Conservation (phyloP, 2,797 vertebrate species). For the Diplodus puntazzo region DNA sequence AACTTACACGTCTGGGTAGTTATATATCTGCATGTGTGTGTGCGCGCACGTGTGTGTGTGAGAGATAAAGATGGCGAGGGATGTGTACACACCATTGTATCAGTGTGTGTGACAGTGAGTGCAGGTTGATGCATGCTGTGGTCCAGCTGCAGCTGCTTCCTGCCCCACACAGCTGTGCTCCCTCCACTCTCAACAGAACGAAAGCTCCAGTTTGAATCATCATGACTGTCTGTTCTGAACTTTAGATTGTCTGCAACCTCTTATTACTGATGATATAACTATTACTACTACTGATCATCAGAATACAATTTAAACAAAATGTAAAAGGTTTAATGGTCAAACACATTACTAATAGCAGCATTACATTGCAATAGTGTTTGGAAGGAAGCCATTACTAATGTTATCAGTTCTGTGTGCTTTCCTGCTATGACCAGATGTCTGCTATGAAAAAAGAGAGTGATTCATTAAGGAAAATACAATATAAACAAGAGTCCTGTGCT, state of each 20-base stretch:
- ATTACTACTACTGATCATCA: neutral
- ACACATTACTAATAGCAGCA: neutral
- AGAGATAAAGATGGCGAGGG: neutral
- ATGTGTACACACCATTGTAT: neutral
- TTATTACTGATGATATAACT: neutral
- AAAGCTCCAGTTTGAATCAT: neutral
- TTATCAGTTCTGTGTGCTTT: no score
- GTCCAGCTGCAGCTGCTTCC: conserved; percentile 44
- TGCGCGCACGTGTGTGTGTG: no score
- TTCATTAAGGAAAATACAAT: no score
- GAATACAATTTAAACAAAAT: neutral
- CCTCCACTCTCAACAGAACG: neutral
- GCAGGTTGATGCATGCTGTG: conserved; percentile 11
- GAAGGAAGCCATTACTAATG: no score
- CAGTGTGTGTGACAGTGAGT: conserved; percentile 13
- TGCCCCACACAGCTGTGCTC: conserved; percentile 47
- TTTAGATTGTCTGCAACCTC: neutral
- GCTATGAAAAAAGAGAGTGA: no score
- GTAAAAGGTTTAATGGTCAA: neutral
- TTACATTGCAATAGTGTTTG: neutral
- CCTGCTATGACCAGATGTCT: no score
- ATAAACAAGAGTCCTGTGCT: no score
- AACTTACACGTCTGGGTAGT: neutral
- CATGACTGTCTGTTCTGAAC: neutral
- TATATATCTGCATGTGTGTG: no score